Base-by-base conservation (phyloP, 2,888 invertebrate species). In the Ptilodon capucinus region DNA sequence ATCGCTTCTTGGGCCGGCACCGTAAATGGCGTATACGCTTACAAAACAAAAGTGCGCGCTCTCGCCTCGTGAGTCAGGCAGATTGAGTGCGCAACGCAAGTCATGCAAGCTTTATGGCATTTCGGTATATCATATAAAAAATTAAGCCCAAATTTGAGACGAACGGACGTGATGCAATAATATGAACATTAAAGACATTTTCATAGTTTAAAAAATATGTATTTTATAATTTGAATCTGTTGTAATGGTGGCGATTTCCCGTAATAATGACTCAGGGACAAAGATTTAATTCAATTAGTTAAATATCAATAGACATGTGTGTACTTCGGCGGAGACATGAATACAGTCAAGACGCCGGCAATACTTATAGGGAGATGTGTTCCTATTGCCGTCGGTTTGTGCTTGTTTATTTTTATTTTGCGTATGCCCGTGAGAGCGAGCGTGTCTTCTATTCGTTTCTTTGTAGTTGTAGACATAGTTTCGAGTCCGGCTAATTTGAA, bases 391-490 rank as follows among this genome's bases (percentile, higher is more conserved):
- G 60, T 46, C 42, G 18, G 19, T 47, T 60, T 58, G 54, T 64
- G 58, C 36, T 51, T 58, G 76, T 83, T 82, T 84, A 84, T 83
- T 84, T 84, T 82, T 81, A 79, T 82, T 75, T 79, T 45, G 64
- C 55, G 59, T 13, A 62, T 62, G 66, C 72, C 68, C 69, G 75
- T 77, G 79, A 73, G 76, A 82, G 80, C 84, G 83, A 81, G 84
- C 82, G 81, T 81, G 76, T 77, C 78, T 67, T 74, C 69, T 62
- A 69, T 66, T 67, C 61, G 57, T 74, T 79, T 75, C 65, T 81
- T 84, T 81, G 76, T 81, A 68, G 71, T 72, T 44, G 60, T 46
- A 55, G 16, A 4, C 16, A 14, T 28, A 46, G 54, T 46, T 61
- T 51, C 44, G 40, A 57, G 43, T 44, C 56, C 52, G 49, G 43